phyloP scores from a whole-genome alignment of 2,797 vertebrate genomes.

The Hirundo rustica region DNA sequence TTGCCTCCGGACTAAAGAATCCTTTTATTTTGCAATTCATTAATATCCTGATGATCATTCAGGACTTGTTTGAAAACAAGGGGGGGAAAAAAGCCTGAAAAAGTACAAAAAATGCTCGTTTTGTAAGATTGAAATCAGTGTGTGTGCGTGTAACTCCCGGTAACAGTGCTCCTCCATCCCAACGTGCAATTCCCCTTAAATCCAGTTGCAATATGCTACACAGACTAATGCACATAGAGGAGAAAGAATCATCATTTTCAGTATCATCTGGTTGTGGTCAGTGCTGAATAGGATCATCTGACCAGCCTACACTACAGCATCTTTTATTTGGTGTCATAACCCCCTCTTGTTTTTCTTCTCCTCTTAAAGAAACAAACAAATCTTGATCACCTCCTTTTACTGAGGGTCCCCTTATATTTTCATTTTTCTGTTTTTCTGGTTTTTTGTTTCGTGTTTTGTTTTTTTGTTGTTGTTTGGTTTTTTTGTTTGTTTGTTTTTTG shows the following conservation, averaged over 20 bases:
- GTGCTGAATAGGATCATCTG: background rate
- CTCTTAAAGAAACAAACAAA: background rate
- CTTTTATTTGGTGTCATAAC: background rate
- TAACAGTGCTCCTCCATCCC: background rate
- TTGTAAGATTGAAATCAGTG: background rate
- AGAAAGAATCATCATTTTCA: background rate
- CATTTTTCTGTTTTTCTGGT: background rate
- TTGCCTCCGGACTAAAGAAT: background rate
- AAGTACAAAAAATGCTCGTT: background rate
- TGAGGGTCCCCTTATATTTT: background rate
- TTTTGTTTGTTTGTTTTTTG: background rate
- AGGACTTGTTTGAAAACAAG: background rate
- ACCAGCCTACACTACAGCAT: background rate
- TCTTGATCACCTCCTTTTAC: background rate
- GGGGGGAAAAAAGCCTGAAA: fast-evolving
- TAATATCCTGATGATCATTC: background rate
- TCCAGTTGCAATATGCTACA: background rate
- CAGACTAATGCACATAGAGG: background rate
- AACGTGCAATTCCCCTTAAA: background rate
- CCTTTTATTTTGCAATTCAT: background rate
- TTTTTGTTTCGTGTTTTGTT: too few species aligned
- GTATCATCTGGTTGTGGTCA: background rate
- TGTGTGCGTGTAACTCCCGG: background rate
- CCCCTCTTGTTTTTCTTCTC: background rate
- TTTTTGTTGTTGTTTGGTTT: too few species aligned